Percentiles rank a stretch among this genome's conserved stretches.
Evolutionary conservation across 2,113 vertebrate genomes (phyloP).

Genomic region (Geococcyx californianus): DNA sequence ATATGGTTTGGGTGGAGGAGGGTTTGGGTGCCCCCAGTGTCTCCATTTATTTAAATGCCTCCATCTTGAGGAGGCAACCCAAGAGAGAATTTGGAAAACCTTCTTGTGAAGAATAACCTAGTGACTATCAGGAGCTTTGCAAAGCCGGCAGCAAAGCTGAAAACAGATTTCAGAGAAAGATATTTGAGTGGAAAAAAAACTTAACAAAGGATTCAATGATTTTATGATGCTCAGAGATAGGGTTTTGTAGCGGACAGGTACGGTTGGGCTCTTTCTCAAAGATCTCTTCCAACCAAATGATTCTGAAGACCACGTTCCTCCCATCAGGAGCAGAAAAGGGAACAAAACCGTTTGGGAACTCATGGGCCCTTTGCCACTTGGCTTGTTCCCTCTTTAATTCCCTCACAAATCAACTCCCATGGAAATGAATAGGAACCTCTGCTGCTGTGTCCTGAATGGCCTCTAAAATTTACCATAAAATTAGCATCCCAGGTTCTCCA

Average conservation of each 20-base stretch:
- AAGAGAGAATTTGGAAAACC: not conserved
- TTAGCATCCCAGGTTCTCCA: not conserved
- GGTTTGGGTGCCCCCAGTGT: accelerated
- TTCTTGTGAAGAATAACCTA: not conserved
- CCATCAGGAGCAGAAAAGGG: not conserved
- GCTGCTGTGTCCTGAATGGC: not conserved
- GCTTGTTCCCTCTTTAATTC: not conserved
- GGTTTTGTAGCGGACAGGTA: no score
- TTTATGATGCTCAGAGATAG: no score
- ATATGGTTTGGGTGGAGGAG: no score
- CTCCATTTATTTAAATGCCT: not conserved
- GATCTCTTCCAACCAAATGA: no score
- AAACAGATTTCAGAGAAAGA: not conserved
- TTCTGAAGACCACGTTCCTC: not conserved
- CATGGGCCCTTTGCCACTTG: not conserved
- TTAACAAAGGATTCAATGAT: no score
- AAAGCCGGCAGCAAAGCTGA: not conserved
- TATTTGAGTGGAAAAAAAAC: not conserved
- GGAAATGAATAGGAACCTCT: not conserved
- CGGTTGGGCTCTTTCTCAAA: no score
- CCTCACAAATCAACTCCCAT: not conserved
- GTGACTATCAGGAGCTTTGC: not conserved
- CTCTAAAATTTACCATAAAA: not conserved
- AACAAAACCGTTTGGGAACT: not conserved
- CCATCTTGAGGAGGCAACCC: not conserved